These are phyloP conservation scores for Drosophila tristis DNA, from an alignment of 1,140 invertebrate genomes.

Conservation along the genomic window DNA sequence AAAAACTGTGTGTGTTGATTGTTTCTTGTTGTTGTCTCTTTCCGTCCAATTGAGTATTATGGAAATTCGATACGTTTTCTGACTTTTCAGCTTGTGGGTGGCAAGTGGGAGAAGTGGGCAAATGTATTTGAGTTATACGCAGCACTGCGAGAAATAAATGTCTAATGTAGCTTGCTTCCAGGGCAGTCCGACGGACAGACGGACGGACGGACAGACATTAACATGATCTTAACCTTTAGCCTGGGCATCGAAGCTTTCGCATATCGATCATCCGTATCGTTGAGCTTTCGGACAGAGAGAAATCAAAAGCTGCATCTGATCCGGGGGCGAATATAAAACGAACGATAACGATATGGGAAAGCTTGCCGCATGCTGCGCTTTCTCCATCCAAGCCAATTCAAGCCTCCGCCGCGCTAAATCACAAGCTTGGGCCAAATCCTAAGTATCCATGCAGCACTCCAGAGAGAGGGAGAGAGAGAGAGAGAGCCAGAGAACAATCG, in stretches of 20 bases:
- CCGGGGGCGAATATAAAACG: neutral
- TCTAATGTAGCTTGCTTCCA: slow-evolving; percentile 62
- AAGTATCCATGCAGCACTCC: slow-evolving; percentile 50
- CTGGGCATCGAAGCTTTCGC: slow-evolving; percentile 35
- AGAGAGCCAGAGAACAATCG: slow-evolving; percentile 1
- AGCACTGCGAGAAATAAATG: neutral
- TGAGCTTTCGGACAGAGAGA: neutral
- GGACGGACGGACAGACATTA: neutral
- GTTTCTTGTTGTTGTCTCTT: slow-evolving; percentile 81
- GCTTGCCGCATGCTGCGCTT: neutral
- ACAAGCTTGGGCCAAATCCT: slow-evolving; percentile 50
- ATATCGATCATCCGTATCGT: slow-evolving; percentile 29
- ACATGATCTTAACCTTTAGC: slow-evolving; percentile 47
- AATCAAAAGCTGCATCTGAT: too few species aligned
- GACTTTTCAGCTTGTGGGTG: slow-evolving; percentile 48
- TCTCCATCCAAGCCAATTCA: slow-evolving; percentile 23
- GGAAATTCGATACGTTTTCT: slow-evolving; percentile 83
- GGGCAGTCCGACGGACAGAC: slow-evolving; percentile 23
- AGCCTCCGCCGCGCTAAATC: slow-evolving; percentile 15
- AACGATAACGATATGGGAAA: neutral
- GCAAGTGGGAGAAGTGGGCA: slow-evolving; percentile 22
- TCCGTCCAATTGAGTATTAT: slow-evolving; percentile 76
- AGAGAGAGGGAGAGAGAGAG: neutral
- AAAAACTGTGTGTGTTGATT: slow-evolving; percentile 60
- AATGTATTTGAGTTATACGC: slow-evolving; percentile 45